Evolutionary conservation across 2,888 invertebrate species (phyloP), one percentile per base, ranked within the genome.

Genomic region (Aleiodes alternator): DNA sequence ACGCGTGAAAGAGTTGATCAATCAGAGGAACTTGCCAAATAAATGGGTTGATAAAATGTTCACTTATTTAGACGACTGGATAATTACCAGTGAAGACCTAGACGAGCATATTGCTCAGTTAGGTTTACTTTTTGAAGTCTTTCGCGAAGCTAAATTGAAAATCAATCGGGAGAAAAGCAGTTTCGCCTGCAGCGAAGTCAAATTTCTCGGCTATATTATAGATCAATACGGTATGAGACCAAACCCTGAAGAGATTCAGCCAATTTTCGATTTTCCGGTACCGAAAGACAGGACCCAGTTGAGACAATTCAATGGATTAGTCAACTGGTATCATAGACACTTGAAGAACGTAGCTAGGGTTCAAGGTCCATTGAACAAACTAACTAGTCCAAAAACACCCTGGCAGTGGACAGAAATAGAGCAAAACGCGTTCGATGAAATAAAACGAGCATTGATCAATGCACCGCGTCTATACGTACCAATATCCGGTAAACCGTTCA

Each of bases 161-260:
- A 55, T 80, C 1, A 78, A 80, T 43, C 69, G 74, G 3, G 78
- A 77, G 51, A 80, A 80, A 69, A 78, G 79, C 59, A 73, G 71
- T n/a, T 79, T 80, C 16, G 76, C 73, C 2, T 75, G 80, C n/a
- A 55, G 53, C 23, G 76, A 77, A 51, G 78, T 78, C 0, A 73
- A 78, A 68, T 76, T 68, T n/a, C 75, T 79, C 23, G 78, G 78
- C 23, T 79, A 76, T 34, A 55, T 79, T 2, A 48, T 43, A 43
- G 73, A 80, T 51, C 69, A 75, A 53, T 14, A 55, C 7, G 78
- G 80, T 1, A 72, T 80, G 71, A 73, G 43, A 11, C 43, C 43
- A 9, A 43, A 43, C 9, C 9, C 43, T 0, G 43, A 43, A 8
- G 9, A 43, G 75, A 50, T 72, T 78, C 16, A 73, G 77, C 31